Evolutionary conservation across 1,140 invertebrate genomes (phyloP), one percentile per base, ranked within the genome.

Genomic region (Drosophila lacertosa): DNA sequence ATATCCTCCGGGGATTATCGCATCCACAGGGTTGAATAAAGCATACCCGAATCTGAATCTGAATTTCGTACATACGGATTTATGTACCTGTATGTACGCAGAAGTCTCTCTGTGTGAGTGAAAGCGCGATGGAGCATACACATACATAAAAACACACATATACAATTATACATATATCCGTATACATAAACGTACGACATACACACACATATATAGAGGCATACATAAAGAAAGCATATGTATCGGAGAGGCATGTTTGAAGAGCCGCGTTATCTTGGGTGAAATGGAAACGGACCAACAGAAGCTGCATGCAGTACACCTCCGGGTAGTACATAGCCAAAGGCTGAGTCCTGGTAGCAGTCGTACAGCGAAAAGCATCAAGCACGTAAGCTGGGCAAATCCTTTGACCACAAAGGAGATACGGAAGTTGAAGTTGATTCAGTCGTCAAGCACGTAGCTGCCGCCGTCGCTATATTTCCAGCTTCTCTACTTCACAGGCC

Each of bases 311-410:
- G 76, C 65, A 82, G 76, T 90, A 90, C 90, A 88, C 90, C 90
- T 86, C 86, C 90, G 83, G 90, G 90, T 91, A 77, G 83, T 90
- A 84, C 74, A 91, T 91, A 91, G 90, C 90, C 90, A 81, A 89
- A 71, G 90, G 90, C 90, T 91, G 89, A 83, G 86, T 80, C 89
- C 82, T 89, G 72, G 79, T 74, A 81, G 86, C 79, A 89, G 73
- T 91, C 90, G 84, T 71, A 89, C 69, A 70, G 77, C 63, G 74
- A 48, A 59, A 76, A 77, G 78, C 79, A 63, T 74, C 84, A 77
- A 68, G 77, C 88, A 73, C 77, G 89, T 77, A 84, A 91, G 90
- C 81, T 89, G 88, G 90, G 48, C 64, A 81, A 86, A 89, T 88
- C 82, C 80, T 89, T 89, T 90, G 79, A 77, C 84, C 86, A 88